Percentiles rank a stretch among this genome's conserved stretches.
Conservation (phyloP, 1,140 invertebrate species). For the Leptinotarsa texana region DNA sequence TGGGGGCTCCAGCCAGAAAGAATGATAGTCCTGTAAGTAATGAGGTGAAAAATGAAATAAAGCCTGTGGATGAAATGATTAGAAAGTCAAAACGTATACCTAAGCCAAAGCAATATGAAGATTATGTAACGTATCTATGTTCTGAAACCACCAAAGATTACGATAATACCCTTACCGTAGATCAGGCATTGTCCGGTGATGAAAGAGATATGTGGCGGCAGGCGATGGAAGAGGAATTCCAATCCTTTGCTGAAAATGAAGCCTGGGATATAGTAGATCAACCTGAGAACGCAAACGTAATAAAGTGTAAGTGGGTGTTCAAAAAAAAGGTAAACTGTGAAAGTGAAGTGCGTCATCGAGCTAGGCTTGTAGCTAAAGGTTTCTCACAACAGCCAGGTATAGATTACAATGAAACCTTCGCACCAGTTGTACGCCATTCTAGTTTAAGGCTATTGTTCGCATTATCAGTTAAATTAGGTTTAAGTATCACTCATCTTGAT, state of each 20-base stretch:
- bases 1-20: neutral
- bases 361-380: conserved; percentile 52
- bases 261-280: neutral
- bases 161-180: conserved; percentile 3
- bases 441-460: conserved; percentile 37
- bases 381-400: conserved; percentile 51
- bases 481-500: conserved; percentile 47
- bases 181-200: neutral
- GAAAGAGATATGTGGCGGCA: neutral
- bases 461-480: conserved; percentile 37
- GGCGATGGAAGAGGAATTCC: neutral
- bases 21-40: neutral
- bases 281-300: neutral
- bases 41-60: neutral
- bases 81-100: neutral
- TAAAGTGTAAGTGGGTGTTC: neutral
- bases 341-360: conserved; percentile 31
- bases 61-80: neutral
- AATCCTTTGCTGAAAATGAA: neutral
- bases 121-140: conserved; percentile 11
- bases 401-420: conserved; percentile 38
- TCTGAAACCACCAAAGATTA: neutral
- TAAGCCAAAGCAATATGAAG: neutral
- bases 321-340: conserved; percentile 22
- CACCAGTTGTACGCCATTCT: conserved; percentile 36